phyloP scores from a whole-genome alignment of 64 coral and sea anemone species.

The Pocillopora damicornis region DNA sequence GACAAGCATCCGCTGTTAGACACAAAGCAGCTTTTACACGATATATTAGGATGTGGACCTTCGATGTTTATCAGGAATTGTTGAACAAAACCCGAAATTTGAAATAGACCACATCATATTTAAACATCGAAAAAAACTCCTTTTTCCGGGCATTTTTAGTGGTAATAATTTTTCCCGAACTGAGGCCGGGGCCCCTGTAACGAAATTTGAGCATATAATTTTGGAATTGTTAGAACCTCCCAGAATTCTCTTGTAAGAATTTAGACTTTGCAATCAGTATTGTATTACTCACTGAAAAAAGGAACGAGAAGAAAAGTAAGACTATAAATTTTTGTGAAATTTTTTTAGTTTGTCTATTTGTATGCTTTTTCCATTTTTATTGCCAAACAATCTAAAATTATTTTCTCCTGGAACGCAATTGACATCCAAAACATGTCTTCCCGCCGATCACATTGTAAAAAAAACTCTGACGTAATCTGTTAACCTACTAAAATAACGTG shows the following conservation, averaged over 20 bases:
- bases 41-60: neutral
- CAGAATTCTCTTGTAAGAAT: neutral
- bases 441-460: neutral
- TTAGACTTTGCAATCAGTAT: neutral
- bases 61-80: neutral
- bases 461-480: neutral
- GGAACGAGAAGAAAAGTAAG: too few relatives aligned
- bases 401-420: neutral
- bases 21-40: neutral
- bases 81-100: neutral
- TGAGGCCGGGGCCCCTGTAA: too few relatives aligned
- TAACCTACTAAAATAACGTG: constrained; percentile 4
- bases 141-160: too few relatives aligned
- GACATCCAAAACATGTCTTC: neutral
- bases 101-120: neutral
- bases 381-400: neutral
- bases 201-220: neutral
- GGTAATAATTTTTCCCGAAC: too few relatives aligned
- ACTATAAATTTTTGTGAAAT: too few relatives aligned
- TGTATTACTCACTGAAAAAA: neutral
- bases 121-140: too few relatives aligned
- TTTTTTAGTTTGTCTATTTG: too few relatives aligned
- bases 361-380: too few relatives aligned
- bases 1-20: neutral
- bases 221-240: neutral